These are phyloP conservation scores for Setophaga kirtlandii DNA, from an alignment of 2,113 vertebrate species.

Conservation along the genomic window DNA sequence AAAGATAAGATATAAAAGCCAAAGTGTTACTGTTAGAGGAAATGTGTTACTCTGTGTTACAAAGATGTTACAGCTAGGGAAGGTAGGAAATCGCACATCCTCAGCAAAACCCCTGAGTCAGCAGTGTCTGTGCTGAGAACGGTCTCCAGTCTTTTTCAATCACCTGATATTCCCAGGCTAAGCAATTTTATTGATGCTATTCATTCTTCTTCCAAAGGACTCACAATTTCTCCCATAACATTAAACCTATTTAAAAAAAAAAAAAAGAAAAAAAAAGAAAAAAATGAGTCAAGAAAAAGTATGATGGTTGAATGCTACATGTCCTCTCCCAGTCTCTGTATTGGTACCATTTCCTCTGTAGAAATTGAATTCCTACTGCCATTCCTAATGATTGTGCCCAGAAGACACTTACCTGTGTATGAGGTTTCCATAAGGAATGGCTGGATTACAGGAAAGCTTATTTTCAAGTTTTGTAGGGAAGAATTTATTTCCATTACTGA, in stretches of 20 bases:
- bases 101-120: neutral
- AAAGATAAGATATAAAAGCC: neutral
- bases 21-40: conserved; percentile 22
- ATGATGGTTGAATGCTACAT: rapidly evolving
- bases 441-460: neutral
- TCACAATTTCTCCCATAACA: neutral
- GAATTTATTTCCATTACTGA: neutral
- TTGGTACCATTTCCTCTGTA: neutral
- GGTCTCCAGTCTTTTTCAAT: neutral
- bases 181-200: neutral
- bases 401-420: neutral
- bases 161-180: neutral
- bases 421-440: neutral
- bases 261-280: neutral
- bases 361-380: neutral
- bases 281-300: neutral
- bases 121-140: neutral
- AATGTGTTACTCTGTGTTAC: neutral
- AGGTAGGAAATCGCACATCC: neutral
- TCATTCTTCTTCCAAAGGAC: neutral
- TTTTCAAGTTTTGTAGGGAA: neutral
- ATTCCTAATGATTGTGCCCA: neutral
- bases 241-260: neutral
- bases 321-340: neutral
- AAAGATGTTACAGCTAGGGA: neutral